Evolutionary conservation across 2,888 invertebrate genomes (phyloP).

Genomic region (Mythimna impura): DNA sequence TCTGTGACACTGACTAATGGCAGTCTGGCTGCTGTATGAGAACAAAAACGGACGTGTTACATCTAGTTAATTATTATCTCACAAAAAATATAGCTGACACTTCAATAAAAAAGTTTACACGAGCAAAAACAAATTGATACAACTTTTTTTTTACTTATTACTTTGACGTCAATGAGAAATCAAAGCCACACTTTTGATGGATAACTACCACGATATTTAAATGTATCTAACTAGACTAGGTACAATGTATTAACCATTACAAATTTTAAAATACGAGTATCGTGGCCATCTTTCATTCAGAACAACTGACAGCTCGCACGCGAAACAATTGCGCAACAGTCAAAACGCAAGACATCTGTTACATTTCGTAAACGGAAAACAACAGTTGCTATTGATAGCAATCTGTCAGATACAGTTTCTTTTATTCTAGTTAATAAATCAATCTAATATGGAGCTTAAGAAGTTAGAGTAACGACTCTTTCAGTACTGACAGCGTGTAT

Average conservation of each 20-base stretch:
- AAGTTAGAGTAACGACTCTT: slow-evolving; percentile 62
- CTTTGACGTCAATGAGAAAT: slow-evolving; percentile 6
- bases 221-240: slow-evolving; percentile 21
- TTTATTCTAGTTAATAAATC: slow-evolving; percentile 67
- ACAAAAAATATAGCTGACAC: slow-evolving; percentile 24
- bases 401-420: slow-evolving; percentile 64
- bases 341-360: slow-evolving; percentile 55
- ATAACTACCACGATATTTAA: slow-evolving; percentile 10
- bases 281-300: slow-evolving; percentile 44
- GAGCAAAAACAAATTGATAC: not conserved
- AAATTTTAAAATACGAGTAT: slow-evolving; percentile 33
- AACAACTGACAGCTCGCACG: slow-evolving; percentile 50
- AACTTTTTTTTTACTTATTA: slow-evolving; percentile 1
- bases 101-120: not conserved
- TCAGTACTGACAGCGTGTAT: slow-evolving; percentile 64
- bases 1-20: slow-evolving; percentile 47
- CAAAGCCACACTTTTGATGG: slow-evolving; percentile 26
- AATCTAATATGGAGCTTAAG: slow-evolving; percentile 61
- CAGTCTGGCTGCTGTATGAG: slow-evolving; percentile 23
- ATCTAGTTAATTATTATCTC: slow-evolving; percentile 13
- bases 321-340: slow-evolving; percentile 56
- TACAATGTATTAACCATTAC: slow-evolving; percentile 9
- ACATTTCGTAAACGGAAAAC: slow-evolving; percentile 63
- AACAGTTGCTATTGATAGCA: slow-evolving; percentile 59
- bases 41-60: slow-evolving; percentile 24